Percentiles rank a stretch among this genome's conserved stretches.
These are phyloP conservation scores for Syndactyla subalaris DNA, from an alignment of 2,797 vertebrate genomes.

Conservation along the genomic window DNA sequence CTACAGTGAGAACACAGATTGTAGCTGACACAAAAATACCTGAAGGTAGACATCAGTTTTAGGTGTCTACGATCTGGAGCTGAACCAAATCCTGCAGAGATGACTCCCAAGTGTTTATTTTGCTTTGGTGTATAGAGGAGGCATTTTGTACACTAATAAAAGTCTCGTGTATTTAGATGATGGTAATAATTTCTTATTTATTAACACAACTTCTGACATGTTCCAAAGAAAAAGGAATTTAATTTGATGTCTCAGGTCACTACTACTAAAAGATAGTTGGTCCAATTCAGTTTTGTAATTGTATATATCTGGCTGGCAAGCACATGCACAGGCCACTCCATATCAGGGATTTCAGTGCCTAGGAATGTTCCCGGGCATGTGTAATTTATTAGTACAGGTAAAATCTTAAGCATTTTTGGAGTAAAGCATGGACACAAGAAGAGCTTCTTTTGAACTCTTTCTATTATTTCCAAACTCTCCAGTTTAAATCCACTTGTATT, in stretches of 20 bases:
- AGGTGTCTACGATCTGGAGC: background rate
- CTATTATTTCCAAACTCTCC: background rate
- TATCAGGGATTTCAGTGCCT: background rate
- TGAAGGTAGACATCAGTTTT: background rate
- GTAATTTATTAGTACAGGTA: background rate
- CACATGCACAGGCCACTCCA: rapidly evolving
- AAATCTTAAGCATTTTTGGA: background rate
- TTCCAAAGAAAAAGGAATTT: background rate
- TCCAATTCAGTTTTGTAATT: background rate
- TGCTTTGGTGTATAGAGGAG: background rate
- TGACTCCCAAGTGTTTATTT: background rate
- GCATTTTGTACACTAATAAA: background rate
- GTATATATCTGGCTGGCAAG: background rate
- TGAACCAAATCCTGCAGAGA: background rate
- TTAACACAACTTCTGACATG: background rate
- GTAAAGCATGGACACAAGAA: background rate
- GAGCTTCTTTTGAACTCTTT: background rate
- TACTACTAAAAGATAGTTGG: background rate
- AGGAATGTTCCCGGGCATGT: background rate
- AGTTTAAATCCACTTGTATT: background rate
- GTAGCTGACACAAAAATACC: background rate
- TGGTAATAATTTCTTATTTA: background rate
- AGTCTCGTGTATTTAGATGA: background rate
- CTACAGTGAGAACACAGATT: background rate
- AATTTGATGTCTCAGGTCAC: background rate